Evolutionary conservation across 2,888 invertebrate genomes (phyloP), one percentile per base, ranked within the genome.

Genomic region (Cataglyphis livida): DNA sequence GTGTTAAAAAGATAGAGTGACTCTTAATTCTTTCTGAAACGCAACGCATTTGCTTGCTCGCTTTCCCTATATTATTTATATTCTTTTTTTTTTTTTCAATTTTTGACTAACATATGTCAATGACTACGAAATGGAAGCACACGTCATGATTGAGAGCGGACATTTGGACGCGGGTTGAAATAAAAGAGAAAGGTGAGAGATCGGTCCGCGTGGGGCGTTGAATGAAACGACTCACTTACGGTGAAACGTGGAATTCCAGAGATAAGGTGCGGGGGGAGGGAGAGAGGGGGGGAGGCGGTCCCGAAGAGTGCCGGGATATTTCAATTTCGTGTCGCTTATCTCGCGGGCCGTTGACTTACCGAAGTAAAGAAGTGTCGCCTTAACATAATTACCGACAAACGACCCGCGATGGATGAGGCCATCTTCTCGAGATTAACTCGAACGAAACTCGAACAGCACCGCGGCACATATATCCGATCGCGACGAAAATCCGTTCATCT

Each of bases 321-420:
- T 90, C 90, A 91, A 90, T 90, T 86, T 83, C 78, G 70, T 85
- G 85, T 82, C 79, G 90, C 85, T 90, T 90, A 90, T 90, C 89
- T 87, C 86, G 66, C 57, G 84, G 84, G 81, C 64, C 81, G 81
- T 82, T 87, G 89, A 85, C 85, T 85, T 74, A 75, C 70, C 61
- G 84, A 41, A 41, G 85, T 84, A 65, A 87, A 81, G 51, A 87
- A 84, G 84, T 85, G 85, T 90, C 85, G 81, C 85, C 82, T 90
- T 89, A 89, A 89, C 85, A 90, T 89, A 89, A 89, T 89, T 90
- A 86, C 90, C 87, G 89, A 90, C 89, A 90, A 89, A 88, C 85
- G 88, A 81, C 83, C 64, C 73, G 82, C 83, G 83, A 89, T 73
- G 82, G 88, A 89, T 85, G 88, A 85, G 76, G 81, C 71, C 79